Evolutionary conservation across 2,797 vertebrate genomes (phyloP).

Genomic region (Galagoides demidoff): DNA sequence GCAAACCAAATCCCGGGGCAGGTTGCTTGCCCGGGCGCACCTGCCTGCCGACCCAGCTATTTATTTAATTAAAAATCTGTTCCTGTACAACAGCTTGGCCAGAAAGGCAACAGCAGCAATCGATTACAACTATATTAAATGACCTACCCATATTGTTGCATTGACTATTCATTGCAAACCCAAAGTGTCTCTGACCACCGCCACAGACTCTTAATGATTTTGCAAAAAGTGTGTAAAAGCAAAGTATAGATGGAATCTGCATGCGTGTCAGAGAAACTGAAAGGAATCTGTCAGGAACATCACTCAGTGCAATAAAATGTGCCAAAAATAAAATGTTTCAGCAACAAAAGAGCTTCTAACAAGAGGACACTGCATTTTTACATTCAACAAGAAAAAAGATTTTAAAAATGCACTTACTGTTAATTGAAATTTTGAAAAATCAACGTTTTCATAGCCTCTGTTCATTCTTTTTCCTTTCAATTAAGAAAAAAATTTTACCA

Average conservation of each 20-base stretch:
- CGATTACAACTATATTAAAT: conserved; percentile 77
- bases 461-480: background rate
- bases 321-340: conserved; percentile 54
- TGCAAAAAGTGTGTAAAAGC: conserved; percentile 38
- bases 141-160: conserved; percentile 71
- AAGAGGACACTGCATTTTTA: background rate
- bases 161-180: conserved; percentile 73
- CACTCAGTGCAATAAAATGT: background rate
- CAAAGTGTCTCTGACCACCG: conserved; percentile 11
- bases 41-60: conserved; percentile 86
- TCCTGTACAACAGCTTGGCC: conserved; percentile 48
- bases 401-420: background rate
- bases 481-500: conserved; percentile 5
- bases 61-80: conserved; percentile 85
- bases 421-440: conserved; percentile 4
- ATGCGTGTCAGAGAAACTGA: background rate
- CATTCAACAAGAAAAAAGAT: background rate
- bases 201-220: conserved; percentile 66
- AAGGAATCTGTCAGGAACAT: conserved; percentile 56
- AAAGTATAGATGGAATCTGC: conserved; percentile 36
- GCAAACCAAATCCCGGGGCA: conserved; percentile 93
- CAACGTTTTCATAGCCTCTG: background rate
- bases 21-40: conserved; percentile 86
- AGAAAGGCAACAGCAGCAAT: conserved; percentile 61
- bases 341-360: conserved; percentile 21